Conservation (phyloP, 2,797 vertebrate genomes). For the Chaenodraco wilsoni region DNA sequence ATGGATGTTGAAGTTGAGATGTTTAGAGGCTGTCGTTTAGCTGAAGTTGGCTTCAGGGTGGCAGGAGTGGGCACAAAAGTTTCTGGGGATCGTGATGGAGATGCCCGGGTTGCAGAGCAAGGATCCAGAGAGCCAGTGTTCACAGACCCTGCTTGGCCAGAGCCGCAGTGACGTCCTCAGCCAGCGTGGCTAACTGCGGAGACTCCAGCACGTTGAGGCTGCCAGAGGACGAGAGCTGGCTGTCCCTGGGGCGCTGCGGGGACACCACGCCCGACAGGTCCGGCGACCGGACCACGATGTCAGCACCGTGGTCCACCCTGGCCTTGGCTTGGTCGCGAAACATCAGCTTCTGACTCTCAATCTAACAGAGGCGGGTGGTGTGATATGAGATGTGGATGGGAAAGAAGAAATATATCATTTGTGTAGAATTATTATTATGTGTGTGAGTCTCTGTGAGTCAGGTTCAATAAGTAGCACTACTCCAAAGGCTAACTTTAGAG, state of each 20-base stretch:
- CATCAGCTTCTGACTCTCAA: slow-evolving; percentile 94
- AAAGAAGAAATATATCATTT: slow-evolving; percentile 1
- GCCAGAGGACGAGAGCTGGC: slow-evolving; percentile 96
- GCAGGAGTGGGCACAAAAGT: slow-evolving; percentile 63
- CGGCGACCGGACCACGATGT: slow-evolving; percentile 91
- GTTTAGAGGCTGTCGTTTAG: slow-evolving; percentile 61
- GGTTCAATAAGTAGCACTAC: background rate
- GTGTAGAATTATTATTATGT: background rate
- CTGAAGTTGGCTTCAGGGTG: slow-evolving; percentile 57
- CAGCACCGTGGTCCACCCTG: slow-evolving; percentile 94
- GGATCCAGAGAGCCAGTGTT: slow-evolving; percentile 75
- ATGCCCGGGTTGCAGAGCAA: slow-evolving; percentile 25
- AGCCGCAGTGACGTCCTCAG: slow-evolving; percentile 96
- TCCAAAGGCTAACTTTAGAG: background rate
- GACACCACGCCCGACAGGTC: slow-evolving; percentile 90
- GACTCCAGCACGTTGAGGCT: slow-evolving; percentile 97
- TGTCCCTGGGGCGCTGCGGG: slow-evolving; percentile 88
- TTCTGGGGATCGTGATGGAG: slow-evolving; percentile 34
- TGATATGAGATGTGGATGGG: slow-evolving; percentile 2
- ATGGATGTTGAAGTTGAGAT: slow-evolving; percentile 49
- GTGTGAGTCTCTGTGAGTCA: background rate
- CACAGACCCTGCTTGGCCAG: slow-evolving; percentile 99
- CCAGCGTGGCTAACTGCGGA: slow-evolving; percentile 94
- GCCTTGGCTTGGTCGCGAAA: slow-evolving; percentile 94
- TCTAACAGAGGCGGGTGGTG: slow-evolving; percentile 78